Conservation (phyloP, 2,888 invertebrate species). For the Megastigmus dorsalis region DNA sequence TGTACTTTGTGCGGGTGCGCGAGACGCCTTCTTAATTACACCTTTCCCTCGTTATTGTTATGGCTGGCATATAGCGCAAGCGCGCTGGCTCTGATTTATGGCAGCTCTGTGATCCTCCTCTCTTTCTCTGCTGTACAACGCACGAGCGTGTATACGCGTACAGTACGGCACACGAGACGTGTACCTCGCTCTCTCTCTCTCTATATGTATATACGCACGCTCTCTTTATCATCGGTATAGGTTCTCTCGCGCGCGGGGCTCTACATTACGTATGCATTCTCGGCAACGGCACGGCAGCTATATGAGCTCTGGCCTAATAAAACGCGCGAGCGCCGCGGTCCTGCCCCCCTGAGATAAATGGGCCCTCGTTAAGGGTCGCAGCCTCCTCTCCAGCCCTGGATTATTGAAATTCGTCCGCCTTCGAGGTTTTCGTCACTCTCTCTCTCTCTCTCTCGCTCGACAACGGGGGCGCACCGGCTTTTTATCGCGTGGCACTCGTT, state of each 20-base stretch:
- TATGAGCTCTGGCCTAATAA: neutral
- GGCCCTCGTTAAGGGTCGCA: neutral
- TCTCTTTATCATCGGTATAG: slow-evolving; percentile 34
- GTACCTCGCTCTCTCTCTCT: no score
- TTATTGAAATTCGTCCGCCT: slow-evolving; percentile 29
- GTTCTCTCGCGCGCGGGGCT: neutral
- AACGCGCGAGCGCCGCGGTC: neutral
- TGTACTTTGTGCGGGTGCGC: no score
- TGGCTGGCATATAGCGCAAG: slow-evolving; percentile 13
- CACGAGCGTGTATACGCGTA: neutral
- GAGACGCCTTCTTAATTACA: slow-evolving; percentile 44
- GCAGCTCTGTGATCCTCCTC: neutral
- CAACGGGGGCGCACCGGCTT: no score
- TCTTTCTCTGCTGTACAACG: neutral
- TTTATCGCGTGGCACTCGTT: neutral
- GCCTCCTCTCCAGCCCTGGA: neutral
- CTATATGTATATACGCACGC: neutral
- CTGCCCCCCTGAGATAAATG: neutral
- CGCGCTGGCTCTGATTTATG: slow-evolving; percentile 44
- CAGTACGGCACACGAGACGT: no score
- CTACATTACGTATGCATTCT: slow-evolving; percentile 2
- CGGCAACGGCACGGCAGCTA: no score
- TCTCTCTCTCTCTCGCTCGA: no score
- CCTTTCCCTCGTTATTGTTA: slow-evolving; percentile 40
- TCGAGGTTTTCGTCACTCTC: neutral